phyloP scores from a whole-genome alignment of 1,140 invertebrate genomes.

The Zaprionus lachaisei region DNA sequence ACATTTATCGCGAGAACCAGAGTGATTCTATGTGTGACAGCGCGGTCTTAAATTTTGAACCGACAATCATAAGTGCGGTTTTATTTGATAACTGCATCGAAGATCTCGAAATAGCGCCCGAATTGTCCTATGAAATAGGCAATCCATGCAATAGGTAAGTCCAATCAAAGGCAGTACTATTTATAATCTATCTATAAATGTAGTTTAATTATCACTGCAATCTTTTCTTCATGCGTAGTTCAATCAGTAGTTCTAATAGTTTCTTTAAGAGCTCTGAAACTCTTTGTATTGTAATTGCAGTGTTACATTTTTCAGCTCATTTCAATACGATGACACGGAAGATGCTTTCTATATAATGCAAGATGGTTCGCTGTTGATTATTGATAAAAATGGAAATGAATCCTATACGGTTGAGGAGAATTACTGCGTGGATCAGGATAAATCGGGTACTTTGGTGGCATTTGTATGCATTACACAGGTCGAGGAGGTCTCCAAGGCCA shows the following conservation, averaged over 20 bases:
- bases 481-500: conserved; percentile 58
- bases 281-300: conserved; percentile 43
- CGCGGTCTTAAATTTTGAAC: conserved; percentile 58
- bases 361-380: conserved; percentile 73
- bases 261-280: conserved; percentile 31
- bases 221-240: neutral
- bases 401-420: conserved; percentile 66
- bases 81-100: conserved; percentile 82
- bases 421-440: conserved; percentile 79
- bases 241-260: no score
- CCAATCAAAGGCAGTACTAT: neutral
- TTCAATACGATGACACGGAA: conserved; percentile 69
- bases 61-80: conserved; percentile 66
- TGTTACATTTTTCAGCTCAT: conserved; percentile 66
- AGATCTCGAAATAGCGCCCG: conserved; percentile 64
- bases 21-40: conserved; percentile 70
- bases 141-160: conserved; percentile 81
- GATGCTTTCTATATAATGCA: conserved; percentile 73
- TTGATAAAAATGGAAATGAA: conserved; percentile 72
- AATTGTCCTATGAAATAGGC: conserved; percentile 67
- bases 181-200: neutral
- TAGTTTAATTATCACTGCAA: neutral
- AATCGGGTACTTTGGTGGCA: conserved; percentile 69
- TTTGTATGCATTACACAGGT: conserved; percentile 78
- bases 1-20: conserved; percentile 71